Base-by-base conservation (phyloP, 2,113 vertebrate genomes). In the Neotragus moschatus region DNA sequence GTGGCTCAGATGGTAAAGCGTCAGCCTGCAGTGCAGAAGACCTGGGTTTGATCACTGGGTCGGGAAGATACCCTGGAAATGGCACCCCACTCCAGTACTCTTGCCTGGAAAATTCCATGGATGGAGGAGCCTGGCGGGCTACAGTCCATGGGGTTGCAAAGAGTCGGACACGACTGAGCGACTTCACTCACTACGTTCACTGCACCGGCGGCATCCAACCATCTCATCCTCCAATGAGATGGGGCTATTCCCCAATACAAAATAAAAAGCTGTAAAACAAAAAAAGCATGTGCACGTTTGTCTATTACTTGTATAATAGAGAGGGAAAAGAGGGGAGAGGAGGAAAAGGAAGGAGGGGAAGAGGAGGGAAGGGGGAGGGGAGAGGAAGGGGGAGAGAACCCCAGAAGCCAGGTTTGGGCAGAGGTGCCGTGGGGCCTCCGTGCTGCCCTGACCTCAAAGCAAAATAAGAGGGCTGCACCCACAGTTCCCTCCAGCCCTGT, bases 361-460 rank as follows among this genome's bases (percentile, higher is more conserved):
- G 14, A 4, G 25, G n/a, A 16, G 15, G 11, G 30, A 13, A 10
- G 79, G 8, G 0, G 21, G 1, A 17, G 1, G 5, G 39, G 39
- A 7, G 12, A 5, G 1, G 10, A 10, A 28, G 1, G 1, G 16
- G 3, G 2, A 23, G 39, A 28, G 26, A 47, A 11, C 53, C 55
- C 26, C 45, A 30, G 39, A 81, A 51, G n/a, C 61, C 14, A 13
- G n/a, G 19, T 15, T 51, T 53, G 30, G 6, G 6, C 30, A 16
- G 16, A 82, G 77, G 5, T 6, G 5, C 88, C 16, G 0, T 3
- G 28, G 39, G 39, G 51, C 30, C n/a, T 21, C 28, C 17, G 2
- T 13, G 70, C 39, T 55, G 51, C 39, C 73, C 61, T 33, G 33
- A 51, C 88, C 53, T 84, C 92, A 70, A 79, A 56, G 70, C 12